phyloP scores from a whole-genome alignment of 1,140 invertebrate species.

The Trichomalopsis sarcophagae region DNA sequence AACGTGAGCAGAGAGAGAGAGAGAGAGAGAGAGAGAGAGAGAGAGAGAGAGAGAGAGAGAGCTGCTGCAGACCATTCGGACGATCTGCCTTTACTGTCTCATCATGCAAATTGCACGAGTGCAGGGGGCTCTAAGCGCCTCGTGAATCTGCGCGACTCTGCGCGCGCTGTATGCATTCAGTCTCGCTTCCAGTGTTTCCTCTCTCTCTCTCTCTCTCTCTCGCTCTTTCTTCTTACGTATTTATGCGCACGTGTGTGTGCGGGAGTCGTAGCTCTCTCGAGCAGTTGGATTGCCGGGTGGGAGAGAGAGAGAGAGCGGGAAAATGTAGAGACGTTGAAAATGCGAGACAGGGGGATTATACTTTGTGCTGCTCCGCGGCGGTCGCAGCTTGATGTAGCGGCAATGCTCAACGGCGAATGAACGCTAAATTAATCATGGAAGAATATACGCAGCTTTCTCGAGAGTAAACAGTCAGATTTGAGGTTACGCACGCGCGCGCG shows the following conservation, averaged over 20 bases:
- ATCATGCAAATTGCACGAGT: constrained; percentile 63
- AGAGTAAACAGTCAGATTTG: neutral
- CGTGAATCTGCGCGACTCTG: constrained; percentile 32
- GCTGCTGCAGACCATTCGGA: constrained; percentile 21
- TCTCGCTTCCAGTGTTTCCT: constrained; percentile 21
- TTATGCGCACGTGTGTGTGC: neutral
- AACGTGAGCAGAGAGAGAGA: neutral
- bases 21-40: no score
- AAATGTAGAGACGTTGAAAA: constrained; percentile 16
- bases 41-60: neutral
- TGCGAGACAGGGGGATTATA: constrained; percentile 12
- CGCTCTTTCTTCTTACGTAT: constrained; percentile 1
- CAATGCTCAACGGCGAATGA: neutral
- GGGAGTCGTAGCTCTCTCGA: neutral
- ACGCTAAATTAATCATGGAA: neutral
- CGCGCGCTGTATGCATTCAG: constrained; percentile 18
- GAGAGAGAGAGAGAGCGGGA: neutral
- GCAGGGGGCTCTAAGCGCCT: constrained; percentile 48
- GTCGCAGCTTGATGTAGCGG: neutral
- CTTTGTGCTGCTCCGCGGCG: neutral
- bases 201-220: no score
- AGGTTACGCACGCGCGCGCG: neutral
- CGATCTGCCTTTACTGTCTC: constrained; percentile 59
- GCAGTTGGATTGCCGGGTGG: neutral
- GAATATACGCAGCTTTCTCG: neutral